Percentiles rank a stretch among this genome's conserved stretches.
These are phyloP conservation scores for Neomonachus schauinslandi DNA, from an alignment of 2,113 vertebrate genomes.

Conservation along the genomic window DNA sequence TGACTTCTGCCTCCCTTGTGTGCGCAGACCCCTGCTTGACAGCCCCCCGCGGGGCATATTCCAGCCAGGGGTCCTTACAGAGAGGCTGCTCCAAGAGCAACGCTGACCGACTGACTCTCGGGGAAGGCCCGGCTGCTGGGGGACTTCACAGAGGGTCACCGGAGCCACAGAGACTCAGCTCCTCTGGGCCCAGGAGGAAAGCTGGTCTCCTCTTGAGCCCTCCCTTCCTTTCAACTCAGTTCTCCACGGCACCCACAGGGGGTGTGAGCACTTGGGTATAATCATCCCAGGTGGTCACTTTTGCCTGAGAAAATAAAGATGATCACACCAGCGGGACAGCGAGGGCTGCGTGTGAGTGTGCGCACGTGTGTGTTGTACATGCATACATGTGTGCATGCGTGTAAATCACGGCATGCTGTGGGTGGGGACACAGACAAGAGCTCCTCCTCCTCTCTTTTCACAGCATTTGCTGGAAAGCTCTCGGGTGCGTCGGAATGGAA, in stretches of 20 bases:
- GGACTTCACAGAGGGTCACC: background rate
- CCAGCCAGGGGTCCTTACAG: background rate
- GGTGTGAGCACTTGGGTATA: accelerated
- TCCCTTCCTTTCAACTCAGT: background rate
- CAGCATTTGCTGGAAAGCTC: background rate
- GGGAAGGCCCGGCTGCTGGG: background rate
- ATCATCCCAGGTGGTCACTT: background rate
- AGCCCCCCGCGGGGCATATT: accelerated
- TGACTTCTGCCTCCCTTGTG: background rate
- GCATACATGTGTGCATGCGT: background rate
- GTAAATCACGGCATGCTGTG: accelerated
- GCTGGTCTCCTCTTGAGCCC: too few relatives aligned
- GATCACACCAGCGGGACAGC: background rate
- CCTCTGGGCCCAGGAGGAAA: background rate
- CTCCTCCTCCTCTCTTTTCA: background rate
- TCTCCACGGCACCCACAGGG: background rate
- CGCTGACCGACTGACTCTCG: background rate
- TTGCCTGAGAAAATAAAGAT: background rate
- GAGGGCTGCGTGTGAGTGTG: background rate
- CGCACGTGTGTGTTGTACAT: background rate
- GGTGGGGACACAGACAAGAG: too few relatives aligned
- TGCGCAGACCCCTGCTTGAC: accelerated
- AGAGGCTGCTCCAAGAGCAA: background rate
- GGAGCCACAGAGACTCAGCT: background rate
- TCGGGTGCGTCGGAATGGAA: background rate